Base-by-base conservation (phyloP, 2,797 vertebrate genomes). In the Acridotheres tristis region DNA sequence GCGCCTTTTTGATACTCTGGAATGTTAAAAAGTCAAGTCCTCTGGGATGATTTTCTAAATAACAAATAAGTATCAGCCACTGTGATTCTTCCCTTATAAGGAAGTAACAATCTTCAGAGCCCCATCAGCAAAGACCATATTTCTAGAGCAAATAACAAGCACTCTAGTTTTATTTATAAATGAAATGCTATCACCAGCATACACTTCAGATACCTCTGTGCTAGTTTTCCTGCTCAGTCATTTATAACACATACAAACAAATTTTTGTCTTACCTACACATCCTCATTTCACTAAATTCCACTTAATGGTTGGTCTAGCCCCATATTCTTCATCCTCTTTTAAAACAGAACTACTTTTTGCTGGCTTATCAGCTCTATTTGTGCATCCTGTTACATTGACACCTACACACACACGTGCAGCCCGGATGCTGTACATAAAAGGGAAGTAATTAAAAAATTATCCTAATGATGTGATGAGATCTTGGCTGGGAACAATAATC, bases 261-360 rank as follows among this genome's bases (percentile, higher is more conserved):
- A 6, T 57, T 89, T 94, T 91, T 80, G 22, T 63, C 53, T 96
- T 36, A 77, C 45, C 15, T 54, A 8, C 42, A 62, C 13, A 42
- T 55, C n/a, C 25, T 82, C 9, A 48, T 67, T 74, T 77, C 72
- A 29, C 15, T 42, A 32, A 91, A 85, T 78, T 88, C 29, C 58
- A 62, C 38, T 77, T 80, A 83, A 58, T 48, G n/a, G 21, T 16
- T 22, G 5, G 40, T 78, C 48, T 58, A 78, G 62, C 22, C 50
- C 16, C 32, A 91, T 54, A 85, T 74, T 87, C 54, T 74, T 87
- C 5, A 3, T 16, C 8, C 19, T 79, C 50, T 85, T 90, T 58
- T 90, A 54, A 85, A 85, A 94, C 67, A 93, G 67, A 92, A 90
- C 86, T 42, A 69, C 78, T 92, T 80, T 90, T 68, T 94, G 32